Conservation (phyloP, 2,888 invertebrate genomes). For the Trachelus tabidus region DNA sequence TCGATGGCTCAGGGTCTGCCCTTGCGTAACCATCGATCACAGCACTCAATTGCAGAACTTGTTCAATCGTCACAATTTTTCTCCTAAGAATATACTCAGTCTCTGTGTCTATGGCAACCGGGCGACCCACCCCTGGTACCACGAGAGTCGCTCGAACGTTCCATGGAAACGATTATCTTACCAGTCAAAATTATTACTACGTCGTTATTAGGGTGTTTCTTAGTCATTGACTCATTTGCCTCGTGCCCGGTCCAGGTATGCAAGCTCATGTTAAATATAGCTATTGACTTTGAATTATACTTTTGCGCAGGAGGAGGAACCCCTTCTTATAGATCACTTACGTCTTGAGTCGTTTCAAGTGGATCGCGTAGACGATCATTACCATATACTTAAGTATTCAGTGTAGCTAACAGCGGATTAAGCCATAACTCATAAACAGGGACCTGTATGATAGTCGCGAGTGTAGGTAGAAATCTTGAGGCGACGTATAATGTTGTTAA, state of each 20-base stretch:
- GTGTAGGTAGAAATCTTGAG: not conserved
- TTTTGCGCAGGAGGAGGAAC: slow-evolving; percentile 49
- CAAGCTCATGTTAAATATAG: not conserved
- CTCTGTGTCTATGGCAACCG: not conserved
- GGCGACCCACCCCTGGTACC: too few relatives aligned
- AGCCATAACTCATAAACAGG: slow-evolving; percentile 51
- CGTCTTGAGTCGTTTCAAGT: slow-evolving; percentile 19
- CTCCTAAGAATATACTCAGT: not conserved
- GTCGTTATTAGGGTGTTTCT: not conserved
- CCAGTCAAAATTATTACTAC: not conserved
- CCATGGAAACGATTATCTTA: not conserved
- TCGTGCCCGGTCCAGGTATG: not conserved
- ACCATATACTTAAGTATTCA: slow-evolving; percentile 40
- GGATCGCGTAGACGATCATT: slow-evolving; percentile 42
- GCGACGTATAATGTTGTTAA: not conserved
- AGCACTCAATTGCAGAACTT: not conserved
- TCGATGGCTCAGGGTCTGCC: not conserved
- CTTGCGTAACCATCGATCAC: not conserved
- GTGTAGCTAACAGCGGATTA: slow-evolving; percentile 49
- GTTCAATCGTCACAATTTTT: not conserved
- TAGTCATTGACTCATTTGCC: not conserved
- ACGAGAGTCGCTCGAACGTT: not conserved
- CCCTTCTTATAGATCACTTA: slow-evolving; percentile 32
- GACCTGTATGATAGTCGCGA: not conserved
- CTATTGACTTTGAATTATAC: not conserved